A percentile compares a stretch with the other conserved stretches of the same genome.
Evolutionary conservation across 2,888 invertebrate species (phyloP).

Genomic region (Xanthorhoe spadicearia): DNA sequence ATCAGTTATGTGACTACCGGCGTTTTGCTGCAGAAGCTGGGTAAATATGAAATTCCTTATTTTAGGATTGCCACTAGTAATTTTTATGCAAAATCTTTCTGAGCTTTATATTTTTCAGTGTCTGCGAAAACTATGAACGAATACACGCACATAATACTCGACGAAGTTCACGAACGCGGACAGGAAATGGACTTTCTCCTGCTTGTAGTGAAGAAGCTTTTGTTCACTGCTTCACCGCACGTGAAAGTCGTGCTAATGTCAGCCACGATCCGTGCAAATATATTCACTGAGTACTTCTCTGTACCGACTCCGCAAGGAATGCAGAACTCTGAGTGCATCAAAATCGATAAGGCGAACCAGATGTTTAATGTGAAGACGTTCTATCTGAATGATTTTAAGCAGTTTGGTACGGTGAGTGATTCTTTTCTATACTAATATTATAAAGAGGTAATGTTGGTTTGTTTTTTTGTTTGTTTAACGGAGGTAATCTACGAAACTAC

Average conservation of each 20-base stretch:
- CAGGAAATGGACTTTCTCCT: constrained; percentile 96
- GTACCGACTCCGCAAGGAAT: constrained; percentile 59
- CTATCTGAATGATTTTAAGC: constrained; percentile 84
- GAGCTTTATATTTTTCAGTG: constrained; percentile 67
- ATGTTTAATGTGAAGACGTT: constrained; percentile 85
- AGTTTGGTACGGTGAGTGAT: constrained; percentile 77
- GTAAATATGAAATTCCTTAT: constrained; percentile 49
- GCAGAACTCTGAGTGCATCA: constrained; percentile 68
- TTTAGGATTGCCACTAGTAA: not conserved
- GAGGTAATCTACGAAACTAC: too few species aligned
- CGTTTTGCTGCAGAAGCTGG: constrained; percentile 91
- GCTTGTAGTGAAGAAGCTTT: constrained; percentile 91
- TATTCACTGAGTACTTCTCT: constrained; percentile 88
- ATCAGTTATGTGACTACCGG: constrained; percentile 96
- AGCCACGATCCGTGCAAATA: constrained; percentile 89
- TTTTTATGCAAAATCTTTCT: too few species aligned
- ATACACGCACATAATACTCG: constrained; percentile 95
- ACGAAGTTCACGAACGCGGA: constrained; percentile 97
- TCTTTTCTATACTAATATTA: too few species aligned
- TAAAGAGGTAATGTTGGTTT: too few species aligned
- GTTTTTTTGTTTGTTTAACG: too few species aligned
- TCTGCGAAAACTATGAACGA: constrained; percentile 88
- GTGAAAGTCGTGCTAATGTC: constrained; percentile 92
- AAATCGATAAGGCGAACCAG: constrained; percentile 76
- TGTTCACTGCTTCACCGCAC: constrained; percentile 81